These are phyloP conservation scores for Syndactyla subalaris DNA, from an alignment of 2,797 vertebrate genomes.

Conservation along the genomic window DNA sequence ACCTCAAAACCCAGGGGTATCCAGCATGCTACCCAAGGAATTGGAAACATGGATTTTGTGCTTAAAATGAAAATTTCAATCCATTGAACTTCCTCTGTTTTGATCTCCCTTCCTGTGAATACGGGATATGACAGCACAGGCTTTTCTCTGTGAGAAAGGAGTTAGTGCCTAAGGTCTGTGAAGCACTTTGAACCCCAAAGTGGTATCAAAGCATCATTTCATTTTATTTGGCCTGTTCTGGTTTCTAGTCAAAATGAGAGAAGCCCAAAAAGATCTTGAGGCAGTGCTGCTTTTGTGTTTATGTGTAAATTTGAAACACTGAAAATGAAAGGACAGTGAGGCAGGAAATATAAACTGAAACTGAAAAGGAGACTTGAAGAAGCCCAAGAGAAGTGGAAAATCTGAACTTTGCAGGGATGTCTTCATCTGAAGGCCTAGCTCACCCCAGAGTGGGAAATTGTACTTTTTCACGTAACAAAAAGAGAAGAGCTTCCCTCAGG, in stretches of 20 bases:
- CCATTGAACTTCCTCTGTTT: not conserved
- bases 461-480: not conserved
- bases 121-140: not conserved
- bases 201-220: not conserved
- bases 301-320: not conserved
- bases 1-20: not conserved
- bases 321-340: not conserved
- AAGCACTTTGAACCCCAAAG: not conserved
- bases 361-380: not conserved
- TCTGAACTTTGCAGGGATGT: not conserved
- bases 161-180: not conserved
- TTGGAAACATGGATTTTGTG: not conserved
- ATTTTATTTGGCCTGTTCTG: not conserved
- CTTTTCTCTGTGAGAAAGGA: not conserved
- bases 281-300: not conserved
- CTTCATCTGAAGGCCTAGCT: not conserved
- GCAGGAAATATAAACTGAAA: slow-evolving; percentile 43
- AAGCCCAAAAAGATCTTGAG: not conserved
- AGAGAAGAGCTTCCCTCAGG: not conserved
- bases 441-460: not conserved
- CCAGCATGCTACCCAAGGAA: not conserved
- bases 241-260: not conserved
- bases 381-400: not conserved
- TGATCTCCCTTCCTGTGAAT: not conserved
- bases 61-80: not conserved